Conservation (phyloP, 2,797 vertebrate genomes). For the Clamator glandarius region DNA sequence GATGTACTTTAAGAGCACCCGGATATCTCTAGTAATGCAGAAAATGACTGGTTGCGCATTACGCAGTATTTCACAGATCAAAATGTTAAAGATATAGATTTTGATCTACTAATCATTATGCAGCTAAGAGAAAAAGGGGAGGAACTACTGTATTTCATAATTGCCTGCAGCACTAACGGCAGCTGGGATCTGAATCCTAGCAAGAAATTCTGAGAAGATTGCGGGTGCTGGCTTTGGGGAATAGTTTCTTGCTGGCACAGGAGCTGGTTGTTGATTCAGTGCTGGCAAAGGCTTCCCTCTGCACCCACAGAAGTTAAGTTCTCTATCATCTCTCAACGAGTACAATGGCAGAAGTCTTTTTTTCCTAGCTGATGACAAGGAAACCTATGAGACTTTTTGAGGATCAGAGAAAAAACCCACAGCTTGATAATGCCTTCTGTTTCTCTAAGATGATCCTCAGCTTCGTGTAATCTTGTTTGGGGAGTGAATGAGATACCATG, state of each 20-base stretch:
- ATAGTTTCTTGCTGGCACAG: conserved; percentile 15
- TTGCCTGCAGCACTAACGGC: conserved; percentile 6
- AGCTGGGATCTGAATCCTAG: neutral
- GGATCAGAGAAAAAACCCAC: neutral
- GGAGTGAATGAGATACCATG: neutral
- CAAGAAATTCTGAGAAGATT: neutral
- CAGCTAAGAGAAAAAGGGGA: neutral
- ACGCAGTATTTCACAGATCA: rapidly evolving
- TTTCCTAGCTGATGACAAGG: conserved; percentile 20
- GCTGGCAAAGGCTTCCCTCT: conserved; percentile 12
- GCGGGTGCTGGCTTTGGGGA: neutral
- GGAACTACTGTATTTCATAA: neutral
- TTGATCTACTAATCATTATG: neutral
- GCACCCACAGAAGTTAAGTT: conserved; percentile 3
- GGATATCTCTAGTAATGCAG: neutral
- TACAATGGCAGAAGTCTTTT: neutral
- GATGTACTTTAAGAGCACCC: neutral
- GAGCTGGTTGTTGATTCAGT: neutral
- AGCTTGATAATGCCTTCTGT: neutral
- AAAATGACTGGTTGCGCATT: neutral
- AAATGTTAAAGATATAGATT: neutral
- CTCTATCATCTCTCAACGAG: neutral
- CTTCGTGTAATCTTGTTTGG: neutral
- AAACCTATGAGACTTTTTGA: conserved; percentile 6
- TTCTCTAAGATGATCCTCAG: conserved; percentile 17